Percentiles rank a stretch among this genome's conserved stretches.
phyloP scores from a whole-genome alignment of 2,113 vertebrate species.

The Trinectes maculatus region DNA sequence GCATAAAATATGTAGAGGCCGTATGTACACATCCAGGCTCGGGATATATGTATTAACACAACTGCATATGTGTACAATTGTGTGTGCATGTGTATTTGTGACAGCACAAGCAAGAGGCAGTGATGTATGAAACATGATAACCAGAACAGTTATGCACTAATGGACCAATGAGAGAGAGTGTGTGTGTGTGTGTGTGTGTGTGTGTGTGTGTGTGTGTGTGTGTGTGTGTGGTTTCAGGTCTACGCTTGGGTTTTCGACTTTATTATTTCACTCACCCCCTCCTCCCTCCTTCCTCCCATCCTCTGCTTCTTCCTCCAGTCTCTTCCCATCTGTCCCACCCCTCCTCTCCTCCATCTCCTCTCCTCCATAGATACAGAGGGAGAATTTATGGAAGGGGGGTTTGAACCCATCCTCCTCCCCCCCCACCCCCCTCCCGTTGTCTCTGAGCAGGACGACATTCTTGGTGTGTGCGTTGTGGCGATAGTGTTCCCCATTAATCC shows the following conservation, averaged over 20 bases:
- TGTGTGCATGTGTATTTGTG: not conserved
- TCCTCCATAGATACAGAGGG: slow-evolving; percentile 45
- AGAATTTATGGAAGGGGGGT: slow-evolving; percentile 42
- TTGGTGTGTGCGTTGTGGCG: slow-evolving; percentile 11
- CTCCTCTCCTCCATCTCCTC: not conserved
- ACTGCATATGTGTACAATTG: not conserved
- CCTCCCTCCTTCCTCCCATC: slow-evolving; percentile 5
- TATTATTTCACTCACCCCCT: slow-evolving; percentile 18
- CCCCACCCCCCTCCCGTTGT: slow-evolving; percentile 34
- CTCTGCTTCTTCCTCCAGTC: not conserved
- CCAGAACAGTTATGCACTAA: slow-evolving; percentile 42
- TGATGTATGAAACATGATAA: slow-evolving; percentile 53
- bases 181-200: slow-evolving; percentile 1
- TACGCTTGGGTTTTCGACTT: slow-evolving; percentile 19
- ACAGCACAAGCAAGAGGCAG: slow-evolving; percentile 21
- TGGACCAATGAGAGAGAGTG: slow-evolving; percentile 23
- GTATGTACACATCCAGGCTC: too few relatives aligned
- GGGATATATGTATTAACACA: not conserved
- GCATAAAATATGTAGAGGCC: too few relatives aligned
- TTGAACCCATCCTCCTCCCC: slow-evolving; percentile 38
- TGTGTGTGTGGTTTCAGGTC: slow-evolving; percentile 10
- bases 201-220: not conserved
- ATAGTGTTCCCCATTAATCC: slow-evolving; percentile 55
- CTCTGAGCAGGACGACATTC: slow-evolving; percentile 50
- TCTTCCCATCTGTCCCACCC: slow-evolving; percentile 13